These are phyloP conservation scores for Oncorhynchus gorbuscha DNA, from an alignment of 2,113 vertebrate genomes.

Conservation along the genomic window DNA sequence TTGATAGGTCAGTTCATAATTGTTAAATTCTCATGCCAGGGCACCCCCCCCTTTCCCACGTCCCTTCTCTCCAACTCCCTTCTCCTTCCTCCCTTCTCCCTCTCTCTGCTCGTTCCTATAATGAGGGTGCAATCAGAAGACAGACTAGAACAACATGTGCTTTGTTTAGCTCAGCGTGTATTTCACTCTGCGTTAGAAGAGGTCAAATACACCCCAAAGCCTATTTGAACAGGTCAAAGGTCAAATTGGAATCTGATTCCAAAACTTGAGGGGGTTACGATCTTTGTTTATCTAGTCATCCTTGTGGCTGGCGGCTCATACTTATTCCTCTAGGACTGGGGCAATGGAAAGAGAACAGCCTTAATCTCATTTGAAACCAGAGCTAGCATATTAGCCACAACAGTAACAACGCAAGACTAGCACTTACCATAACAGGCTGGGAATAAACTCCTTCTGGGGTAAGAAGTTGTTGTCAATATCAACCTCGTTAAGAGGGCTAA, in stretches of 20 bases:
- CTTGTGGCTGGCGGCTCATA: neutral
- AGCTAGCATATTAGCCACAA: neutral
- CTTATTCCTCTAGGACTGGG: neutral
- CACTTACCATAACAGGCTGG: neutral
- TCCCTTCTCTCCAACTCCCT: neutral
- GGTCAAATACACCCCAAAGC: slow-evolving; percentile 19
- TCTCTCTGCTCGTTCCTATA: neutral
- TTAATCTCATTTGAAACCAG: neutral
- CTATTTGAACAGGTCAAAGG: slow-evolving; percentile 22
- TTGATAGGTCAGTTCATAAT: too few relatives aligned
- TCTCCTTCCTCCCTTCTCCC: neutral
- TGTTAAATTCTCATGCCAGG: neutral
- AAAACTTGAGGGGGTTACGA: neutral
- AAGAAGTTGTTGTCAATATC: neutral
- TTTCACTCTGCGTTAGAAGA: slow-evolving; percentile 22
- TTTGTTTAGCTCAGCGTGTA: slow-evolving; percentile 11
- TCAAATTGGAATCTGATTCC: slow-evolving; percentile 10
- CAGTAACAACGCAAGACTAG: neutral
- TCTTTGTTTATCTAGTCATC: slow-evolving; percentile 3
- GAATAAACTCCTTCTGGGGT: neutral
- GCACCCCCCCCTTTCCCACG: neutral
- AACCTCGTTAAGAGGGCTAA: neutral
- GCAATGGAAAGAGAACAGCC: neutral
- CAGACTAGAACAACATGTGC: neutral
- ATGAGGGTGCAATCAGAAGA: slow-evolving; percentile 18